These are phyloP conservation scores for Chondrilla cf. caribensis DNA, from an alignment of 37 sponge, comb jelly and placozoan genomes.

Conservation along the genomic window DNA sequence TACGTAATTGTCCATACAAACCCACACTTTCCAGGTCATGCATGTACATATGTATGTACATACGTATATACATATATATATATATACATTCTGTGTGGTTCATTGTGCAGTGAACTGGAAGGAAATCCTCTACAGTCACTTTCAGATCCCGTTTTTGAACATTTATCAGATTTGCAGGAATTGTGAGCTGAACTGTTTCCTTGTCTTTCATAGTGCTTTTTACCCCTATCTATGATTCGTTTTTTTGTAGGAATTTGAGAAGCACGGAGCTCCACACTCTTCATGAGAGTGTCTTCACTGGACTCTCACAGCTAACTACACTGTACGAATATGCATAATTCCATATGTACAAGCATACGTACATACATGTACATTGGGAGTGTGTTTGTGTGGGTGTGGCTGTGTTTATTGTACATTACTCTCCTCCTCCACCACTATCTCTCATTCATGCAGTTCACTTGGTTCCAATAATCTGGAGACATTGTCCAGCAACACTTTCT, in stretches of 20 bases:
- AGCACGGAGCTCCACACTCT: slow-evolving; percentile 27
- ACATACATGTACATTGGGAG: too few relatives aligned
- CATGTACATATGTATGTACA: too few relatives aligned
- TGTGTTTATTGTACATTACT: too few relatives aligned
- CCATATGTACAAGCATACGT: not conserved
- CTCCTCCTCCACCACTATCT: too few relatives aligned
- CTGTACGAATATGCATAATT: slow-evolving; percentile 21
- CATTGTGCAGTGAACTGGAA: not conserved
- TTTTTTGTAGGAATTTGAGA: slow-evolving; percentile 28
- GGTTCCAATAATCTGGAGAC: slow-evolving; percentile 2
- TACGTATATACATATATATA: too few relatives aligned
- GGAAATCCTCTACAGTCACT: slow-evolving; percentile 22
- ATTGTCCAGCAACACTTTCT: slow-evolving; percentile 12
- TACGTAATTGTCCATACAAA: too few relatives aligned
- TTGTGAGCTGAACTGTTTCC: slow-evolving; percentile 26
- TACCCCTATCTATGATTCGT: too few relatives aligned
- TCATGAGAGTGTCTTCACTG: slow-evolving; percentile 18
- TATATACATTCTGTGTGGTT: too few relatives aligned
- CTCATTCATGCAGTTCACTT: not conserved
- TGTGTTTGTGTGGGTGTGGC: too few relatives aligned
- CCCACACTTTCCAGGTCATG: too few relatives aligned
- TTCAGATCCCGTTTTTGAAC: not conserved
- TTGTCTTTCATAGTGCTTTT: too few relatives aligned
- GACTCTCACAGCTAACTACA: slow-evolving; percentile 22
- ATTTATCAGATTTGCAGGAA: not conserved